Conservation (phyloP, 2,888 invertebrate species). For the Yponomeuta cagnagella region DNA sequence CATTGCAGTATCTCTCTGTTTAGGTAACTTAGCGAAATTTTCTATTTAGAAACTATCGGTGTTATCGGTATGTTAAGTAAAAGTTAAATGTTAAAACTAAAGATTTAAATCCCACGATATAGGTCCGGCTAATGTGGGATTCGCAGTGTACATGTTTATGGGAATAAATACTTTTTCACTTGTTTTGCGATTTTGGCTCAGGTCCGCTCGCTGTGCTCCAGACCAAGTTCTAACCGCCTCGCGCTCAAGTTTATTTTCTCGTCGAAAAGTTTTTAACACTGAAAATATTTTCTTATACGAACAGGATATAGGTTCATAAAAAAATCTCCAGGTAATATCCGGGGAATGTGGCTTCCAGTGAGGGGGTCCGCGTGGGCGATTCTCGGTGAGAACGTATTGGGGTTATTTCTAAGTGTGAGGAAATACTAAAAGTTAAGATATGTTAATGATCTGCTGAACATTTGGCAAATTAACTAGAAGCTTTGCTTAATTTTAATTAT, state of each 20-base stretch:
- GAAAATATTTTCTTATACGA: background rate
- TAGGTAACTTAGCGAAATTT: too few relatives aligned
- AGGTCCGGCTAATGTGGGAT: too few relatives aligned
- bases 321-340: background rate
- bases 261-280: background rate
- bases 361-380: background rate
- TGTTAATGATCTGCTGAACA: background rate
- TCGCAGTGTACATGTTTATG: too few relatives aligned
- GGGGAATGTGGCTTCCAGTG: background rate
- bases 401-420: background rate
- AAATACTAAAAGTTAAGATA: background rate
- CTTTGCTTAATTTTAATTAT: too few relatives aligned
- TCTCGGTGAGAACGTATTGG: background rate
- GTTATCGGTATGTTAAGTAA: too few relatives aligned
- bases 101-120: too few relatives aligned
- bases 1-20: too few relatives aligned
- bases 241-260: background rate
- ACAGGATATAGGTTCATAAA: slow-evolving; percentile 1
- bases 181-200: background rate
- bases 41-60: too few relatives aligned
- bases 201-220: background rate
- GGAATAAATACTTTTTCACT: background rate
- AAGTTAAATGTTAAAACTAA: too few relatives aligned
- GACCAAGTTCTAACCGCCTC: background rate
- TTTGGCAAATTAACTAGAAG: too few relatives aligned